Base-by-base conservation (phyloP, 2,888 invertebrate species). In the Carcina quercana region DNA sequence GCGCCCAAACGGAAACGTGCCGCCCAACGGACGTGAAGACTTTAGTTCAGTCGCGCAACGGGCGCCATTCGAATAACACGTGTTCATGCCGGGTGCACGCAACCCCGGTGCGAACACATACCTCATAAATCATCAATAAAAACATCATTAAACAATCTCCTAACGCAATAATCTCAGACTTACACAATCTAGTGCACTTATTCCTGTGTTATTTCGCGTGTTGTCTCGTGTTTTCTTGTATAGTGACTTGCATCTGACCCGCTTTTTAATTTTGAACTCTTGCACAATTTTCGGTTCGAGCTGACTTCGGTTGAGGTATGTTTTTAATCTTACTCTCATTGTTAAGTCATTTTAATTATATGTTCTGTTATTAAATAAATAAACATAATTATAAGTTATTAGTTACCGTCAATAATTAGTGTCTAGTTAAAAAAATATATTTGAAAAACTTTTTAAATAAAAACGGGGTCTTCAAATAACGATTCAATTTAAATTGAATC, bases 191-290 rank as follows among this genome's bases (percentile, higher is more conserved):
- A n/a, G n/a, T n/a, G n/a, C n/a, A n/a, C n/a, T n/a, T n/a, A n/a
- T n/a, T n/a, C n/a, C 39, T 28, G 32, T 50, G 40, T 44, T 48
- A 37, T 48, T 45, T 48, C 36, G 43, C 52, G 43, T 46, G 41
- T 48, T 50, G 33, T 46, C 54, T 51, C 37, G 37, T 41, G 44
- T n/a, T n/a, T n/a, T n/a, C n/a, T n/a, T n/a, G n/a, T n/a, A n/a
- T n/a, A n/a, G n/a, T n/a, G n/a, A n/a, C n/a, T n/a, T n/a, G n/a
- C n/a, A n/a, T 11, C 45, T 73, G 76, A 74, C 74, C 75, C 61
- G 70, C 51, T 75, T 73, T 62, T 70, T 68, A 69, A 69, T 73
- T 70, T 60, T 62, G 68, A 57, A 56, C 43, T 61, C 59, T 72
- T 71, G 64, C 72, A 73, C 72, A 68, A 72, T 63, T 65, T 50